Evolutionary conservation across 2,797 vertebrate species (phyloP), one percentile per base, ranked within the genome.

Genomic region (Ambastaia sidthimunki): DNA sequence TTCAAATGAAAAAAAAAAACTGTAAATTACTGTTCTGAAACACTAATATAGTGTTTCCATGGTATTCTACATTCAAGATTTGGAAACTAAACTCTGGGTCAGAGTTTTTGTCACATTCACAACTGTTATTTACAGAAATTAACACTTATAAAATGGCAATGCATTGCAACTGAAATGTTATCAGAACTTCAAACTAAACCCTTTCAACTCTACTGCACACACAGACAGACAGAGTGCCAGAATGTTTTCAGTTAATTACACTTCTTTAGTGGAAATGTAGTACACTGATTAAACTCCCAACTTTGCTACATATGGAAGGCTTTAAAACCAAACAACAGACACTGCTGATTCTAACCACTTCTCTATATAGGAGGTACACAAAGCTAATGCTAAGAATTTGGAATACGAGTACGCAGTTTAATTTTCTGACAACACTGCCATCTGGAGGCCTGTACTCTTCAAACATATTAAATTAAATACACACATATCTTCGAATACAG

Each of bases 381-480:
- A 16, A 28, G 13, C 59, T n/a, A 31, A 70, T 16, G 4, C 18
- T 9, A 74, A 70, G 68, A 12, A 7, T 44, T 11, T 47, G 78
- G 10, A n/a, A 69, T 72, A 25, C 63, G 69, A 18, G n/a, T 21
- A 19, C 10, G 41, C 67, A 41, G 3, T 19, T 12, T 37, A 63
- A 70, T 18, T 69, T 74, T 74, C 60, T 87, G 80, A 85, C 89
- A 90, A 87, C 86, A 86, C 81, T 69, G 85, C 91, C 92, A 89
- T 86, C 92, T 90, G 55, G 83, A 88, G 93, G 88, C 28, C 41
- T 16, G 13, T 3, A 31, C 21, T 74, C 34, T 48, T 62, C 3
- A 55, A 37, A 7, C 34, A n/a, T n/a, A n/a, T 37, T 28, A 28
- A 28, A n/a, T n/a, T n/a, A n/a, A n/a, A n/a, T n/a, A 37, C 34